These are phyloP conservation scores for Siderastrea radians DNA, from an alignment of 92 coral and sea anemone genomes.

Conservation along the genomic window DNA sequence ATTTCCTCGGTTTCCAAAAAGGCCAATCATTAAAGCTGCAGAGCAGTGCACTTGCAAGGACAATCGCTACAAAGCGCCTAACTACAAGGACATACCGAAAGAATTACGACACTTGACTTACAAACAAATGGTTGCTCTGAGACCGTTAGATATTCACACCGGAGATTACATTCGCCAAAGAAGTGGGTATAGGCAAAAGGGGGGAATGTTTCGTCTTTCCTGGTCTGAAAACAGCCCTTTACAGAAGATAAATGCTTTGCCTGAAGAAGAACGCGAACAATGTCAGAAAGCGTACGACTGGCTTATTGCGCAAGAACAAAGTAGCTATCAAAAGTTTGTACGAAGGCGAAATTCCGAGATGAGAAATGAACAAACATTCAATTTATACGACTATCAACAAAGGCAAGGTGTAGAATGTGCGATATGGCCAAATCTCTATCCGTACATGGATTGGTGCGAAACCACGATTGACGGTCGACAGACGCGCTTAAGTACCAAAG, in stretches of 20 bases:
- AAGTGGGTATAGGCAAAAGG: slow-evolving; percentile 2
- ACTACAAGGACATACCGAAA: neutral
- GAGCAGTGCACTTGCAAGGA: neutral
- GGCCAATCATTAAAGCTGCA: neutral
- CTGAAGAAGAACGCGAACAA: neutral
- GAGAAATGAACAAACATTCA: neutral
- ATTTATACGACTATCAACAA: slow-evolving; percentile 34
- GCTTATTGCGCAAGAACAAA: neutral
- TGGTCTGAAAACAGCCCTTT: slow-evolving; percentile 21
- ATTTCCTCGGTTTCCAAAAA: neutral
- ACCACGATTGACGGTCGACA: slow-evolving; percentile 18
- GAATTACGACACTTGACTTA: neutral
- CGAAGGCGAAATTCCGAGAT: neutral
- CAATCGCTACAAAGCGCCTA: neutral
- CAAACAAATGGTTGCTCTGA: neutral
- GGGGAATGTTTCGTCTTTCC: slow-evolving; percentile 65
- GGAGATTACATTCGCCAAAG: neutral
- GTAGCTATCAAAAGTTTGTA: slow-evolving; percentile 17
- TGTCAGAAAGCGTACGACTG: slow-evolving; percentile 19
- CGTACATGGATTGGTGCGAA: slow-evolving; percentile 58
- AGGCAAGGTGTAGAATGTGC: slow-evolving; percentile 54
- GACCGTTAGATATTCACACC: neutral
- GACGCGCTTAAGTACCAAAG: slow-evolving; percentile 23
- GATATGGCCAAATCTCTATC: slow-evolving; percentile 62
- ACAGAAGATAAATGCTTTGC: neutral